These are phyloP conservation scores for Epistrophe grossulariae DNA, from an alignment of 2,888 invertebrate genomes.

Conservation along the genomic window DNA sequence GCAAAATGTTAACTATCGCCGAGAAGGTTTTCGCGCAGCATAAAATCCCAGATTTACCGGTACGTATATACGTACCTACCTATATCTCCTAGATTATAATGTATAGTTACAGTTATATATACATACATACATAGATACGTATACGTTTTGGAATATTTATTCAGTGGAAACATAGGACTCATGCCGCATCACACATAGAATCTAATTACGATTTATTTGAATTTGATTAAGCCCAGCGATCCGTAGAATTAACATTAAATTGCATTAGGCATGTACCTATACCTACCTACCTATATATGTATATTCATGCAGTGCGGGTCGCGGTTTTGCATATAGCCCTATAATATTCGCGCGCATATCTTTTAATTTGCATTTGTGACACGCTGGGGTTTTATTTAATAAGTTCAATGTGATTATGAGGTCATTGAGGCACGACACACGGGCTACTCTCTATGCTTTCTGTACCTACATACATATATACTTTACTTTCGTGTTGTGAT, in stretches of 20 bases:
- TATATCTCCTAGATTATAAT: background rate
- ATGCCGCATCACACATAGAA: conserved; percentile 64
- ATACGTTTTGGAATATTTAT: conserved; percentile 16
- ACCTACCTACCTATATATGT: too few relatives aligned
- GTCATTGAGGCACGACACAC: conserved; percentile 37
- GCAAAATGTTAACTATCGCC: conserved; percentile 81
- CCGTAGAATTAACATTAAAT: conserved; percentile 84
- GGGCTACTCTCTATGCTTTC: background rate
- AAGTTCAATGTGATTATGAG: conserved; percentile 63
- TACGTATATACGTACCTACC: conserved; percentile 73
- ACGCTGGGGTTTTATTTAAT: conserved; percentile 54
- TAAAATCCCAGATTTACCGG: conserved; percentile 81
- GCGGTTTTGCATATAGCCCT: background rate
- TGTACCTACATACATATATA: background rate
- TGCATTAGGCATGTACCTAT: conserved; percentile 81
- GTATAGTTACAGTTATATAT: conserved; percentile 1
- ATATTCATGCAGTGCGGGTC: background rate
- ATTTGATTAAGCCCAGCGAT: conserved; percentile 83
- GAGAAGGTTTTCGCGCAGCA: conserved; percentile 82
- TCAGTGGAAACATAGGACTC: conserved; percentile 28
- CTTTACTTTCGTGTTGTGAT: background rate
- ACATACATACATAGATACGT: background rate
- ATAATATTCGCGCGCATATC: conserved; percentile 23
- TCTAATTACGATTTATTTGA: conserved; percentile 82
- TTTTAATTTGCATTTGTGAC: conserved; percentile 68